These are phyloP conservation scores for Popillia japonica DNA, from an alignment of 1,140 invertebrate genomes.

Conservation along the genomic window DNA sequence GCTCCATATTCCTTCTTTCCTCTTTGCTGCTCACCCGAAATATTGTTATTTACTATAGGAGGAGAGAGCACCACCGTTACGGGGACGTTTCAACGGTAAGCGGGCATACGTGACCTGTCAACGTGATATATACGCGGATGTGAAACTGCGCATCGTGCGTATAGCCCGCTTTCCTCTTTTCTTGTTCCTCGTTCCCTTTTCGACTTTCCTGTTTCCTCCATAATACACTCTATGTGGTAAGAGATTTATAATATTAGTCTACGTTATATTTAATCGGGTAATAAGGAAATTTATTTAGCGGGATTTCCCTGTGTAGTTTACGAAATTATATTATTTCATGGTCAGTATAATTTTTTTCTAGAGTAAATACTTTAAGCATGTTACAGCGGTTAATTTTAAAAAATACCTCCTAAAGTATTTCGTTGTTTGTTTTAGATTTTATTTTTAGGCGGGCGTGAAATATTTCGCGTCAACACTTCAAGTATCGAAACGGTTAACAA, in stretches of 20 bases:
- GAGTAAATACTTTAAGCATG: neutral
- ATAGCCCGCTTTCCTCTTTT: neutral
- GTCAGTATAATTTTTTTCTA: neutral
- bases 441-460: neutral
- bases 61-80: neutral
- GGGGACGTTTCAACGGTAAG: neutral
- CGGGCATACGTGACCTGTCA: neutral
- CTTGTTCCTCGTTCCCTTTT: neutral
- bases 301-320: neutral
- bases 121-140: slow-evolving; percentile 1
- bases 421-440: neutral
- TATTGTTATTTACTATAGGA: neutral
- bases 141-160: neutral
- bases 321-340: too few relatives aligned
- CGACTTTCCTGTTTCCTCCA: neutral
- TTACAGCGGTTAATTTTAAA: neutral
- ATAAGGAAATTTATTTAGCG: neutral
- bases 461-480: neutral
- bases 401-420: neutral
- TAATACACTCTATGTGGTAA: neutral
- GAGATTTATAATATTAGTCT: neutral
- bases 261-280: neutral
- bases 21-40: neutral
- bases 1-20: too few relatives aligned
- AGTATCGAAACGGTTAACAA: neutral